Conservation (phyloP, 2,888 invertebrate species). For the Xestia xanthographa region DNA sequence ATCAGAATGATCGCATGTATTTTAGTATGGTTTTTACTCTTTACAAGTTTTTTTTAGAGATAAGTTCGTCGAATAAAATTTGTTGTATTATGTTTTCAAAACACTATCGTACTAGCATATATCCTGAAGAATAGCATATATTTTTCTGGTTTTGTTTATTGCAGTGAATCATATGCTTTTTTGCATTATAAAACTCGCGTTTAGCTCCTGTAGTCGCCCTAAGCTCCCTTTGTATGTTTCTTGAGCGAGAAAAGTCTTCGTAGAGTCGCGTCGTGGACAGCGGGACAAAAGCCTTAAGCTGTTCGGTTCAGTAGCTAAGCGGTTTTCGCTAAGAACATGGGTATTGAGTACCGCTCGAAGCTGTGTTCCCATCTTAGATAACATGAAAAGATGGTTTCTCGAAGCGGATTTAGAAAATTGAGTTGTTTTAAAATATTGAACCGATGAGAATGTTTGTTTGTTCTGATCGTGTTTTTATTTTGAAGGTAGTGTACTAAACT, state of each 20-base stretch:
- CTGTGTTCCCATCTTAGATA: constrained; percentile 21
- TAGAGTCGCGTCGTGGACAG: neutral
- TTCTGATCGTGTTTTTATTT: neutral
- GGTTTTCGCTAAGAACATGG: constrained; percentile 19
- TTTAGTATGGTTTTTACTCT: no score
- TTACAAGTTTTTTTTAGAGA: no score
- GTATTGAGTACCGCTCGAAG: constrained; percentile 34
- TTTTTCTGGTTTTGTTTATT: no score
- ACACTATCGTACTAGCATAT: no score
- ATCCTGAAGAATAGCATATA: no score
- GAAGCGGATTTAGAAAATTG: constrained; percentile 45
- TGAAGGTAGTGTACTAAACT: neutral
- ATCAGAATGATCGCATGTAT: no score
- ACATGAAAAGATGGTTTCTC: constrained; percentile 34
- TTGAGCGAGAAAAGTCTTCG: neutral
- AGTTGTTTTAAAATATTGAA: constrained; percentile 9
- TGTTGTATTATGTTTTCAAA: no score
- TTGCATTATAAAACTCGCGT: no score
- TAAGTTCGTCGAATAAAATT: no score
- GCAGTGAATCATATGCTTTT: no score
- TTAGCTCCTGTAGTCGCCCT: no score
- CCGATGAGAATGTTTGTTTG: neutral
- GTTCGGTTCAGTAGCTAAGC: constrained; percentile 18
- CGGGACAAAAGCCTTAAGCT: constrained; percentile 11
- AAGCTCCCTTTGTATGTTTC: neutral